Base-by-base conservation (phyloP, 2,888 invertebrate genomes). In the Axea sp. region DNA sequence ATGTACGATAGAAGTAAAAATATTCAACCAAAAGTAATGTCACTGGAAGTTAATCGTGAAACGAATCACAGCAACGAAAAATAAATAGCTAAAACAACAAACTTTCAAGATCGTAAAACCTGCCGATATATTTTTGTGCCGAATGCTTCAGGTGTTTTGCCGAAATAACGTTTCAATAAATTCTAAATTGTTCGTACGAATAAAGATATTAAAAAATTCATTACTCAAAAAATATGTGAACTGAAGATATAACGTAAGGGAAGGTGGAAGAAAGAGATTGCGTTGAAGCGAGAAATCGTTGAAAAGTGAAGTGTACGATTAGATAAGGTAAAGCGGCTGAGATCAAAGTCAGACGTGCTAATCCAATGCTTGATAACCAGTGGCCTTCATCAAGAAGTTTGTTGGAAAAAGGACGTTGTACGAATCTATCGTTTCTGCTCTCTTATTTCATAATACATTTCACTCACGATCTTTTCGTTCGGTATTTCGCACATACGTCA, bases 361-460 rank as follows among this genome's bases (percentile, higher is more conserved):
- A 87, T 87, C 87, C 86, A 83, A 82, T 84, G 82, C 85, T 86
- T 86, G 87, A 87, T 87, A 87, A 87, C 80, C 81, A 77, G 81
- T 83, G 82, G 80, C 82, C 84, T 84, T 84, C 82, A 78, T 76
- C 77, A 77, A 77, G 75, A 55, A 73, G 62, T 71, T 75, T 51
- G 60, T 53, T 39, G 60, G 47, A 65, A 60, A 72, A 73, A 67
- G 57, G 51, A 76, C 65, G 35, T 45, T 30, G 41, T 30, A 65
- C 64, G 73, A 67, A 73, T 73, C 65, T 60, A 64, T 57, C 69
- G 57, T 31, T 67, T 24, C 55, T 64, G 57, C 57, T 60, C 53
- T 65, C 47, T 71, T 67, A 59, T 64, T 68, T 69, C 45, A 62
- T 37, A 55, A 65, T 30, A 47, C 60, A 49, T 60, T 73, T 73